These are phyloP conservation scores for Drosophila barbarae DNA, from an alignment of 2,888 invertebrate genomes.

Conservation along the genomic window DNA sequence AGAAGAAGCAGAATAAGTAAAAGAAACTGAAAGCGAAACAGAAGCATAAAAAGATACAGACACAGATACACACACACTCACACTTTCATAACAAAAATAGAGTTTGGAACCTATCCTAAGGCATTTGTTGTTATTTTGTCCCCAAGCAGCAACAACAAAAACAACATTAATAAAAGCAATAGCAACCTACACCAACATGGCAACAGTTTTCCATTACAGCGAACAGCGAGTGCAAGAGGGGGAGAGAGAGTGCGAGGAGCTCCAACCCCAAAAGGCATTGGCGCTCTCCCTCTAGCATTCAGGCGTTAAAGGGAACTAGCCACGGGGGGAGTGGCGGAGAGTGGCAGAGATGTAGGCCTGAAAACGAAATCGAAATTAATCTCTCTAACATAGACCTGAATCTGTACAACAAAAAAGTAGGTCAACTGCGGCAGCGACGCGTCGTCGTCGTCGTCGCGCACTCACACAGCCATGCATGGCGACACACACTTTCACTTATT, in stretches of 20 bases:
- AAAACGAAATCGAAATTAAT: constrained; percentile 77
- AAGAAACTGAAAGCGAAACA: constrained; percentile 21
- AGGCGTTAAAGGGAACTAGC: neutral
- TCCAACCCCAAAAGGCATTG: constrained; percentile 2
- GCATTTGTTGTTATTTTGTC: constrained; percentile 51
- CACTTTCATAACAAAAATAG: constrained; percentile 42
- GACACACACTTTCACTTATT: constrained; percentile 90
- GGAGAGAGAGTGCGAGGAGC: constrained; percentile 8
- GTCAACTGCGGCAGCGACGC: constrained; percentile 82
- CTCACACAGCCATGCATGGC: constrained; percentile 81
- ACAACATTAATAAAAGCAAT: constrained; percentile 13
- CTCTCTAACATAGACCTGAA: constrained; percentile 94
- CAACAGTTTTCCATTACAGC: constrained; percentile 63
- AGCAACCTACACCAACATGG: constrained; percentile 56
- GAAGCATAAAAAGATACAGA: constrained; percentile 18
- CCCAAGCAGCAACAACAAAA: neutral
- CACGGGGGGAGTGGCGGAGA: neutral
- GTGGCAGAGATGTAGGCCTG: constrained; percentile 43
- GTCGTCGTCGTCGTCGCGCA: constrained; percentile 29
- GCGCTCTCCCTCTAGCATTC: constrained; percentile 27
- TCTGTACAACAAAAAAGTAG: constrained; percentile 88
- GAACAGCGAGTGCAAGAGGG: constrained; percentile 25
- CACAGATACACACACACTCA: constrained; percentile 1
- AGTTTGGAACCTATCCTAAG: constrained; percentile 68
- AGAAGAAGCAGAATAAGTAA: constrained; percentile 27